These are phyloP conservation scores for Ametastegia equiseti DNA, from an alignment of 2,888 invertebrate genomes.

Conservation along the genomic window DNA sequence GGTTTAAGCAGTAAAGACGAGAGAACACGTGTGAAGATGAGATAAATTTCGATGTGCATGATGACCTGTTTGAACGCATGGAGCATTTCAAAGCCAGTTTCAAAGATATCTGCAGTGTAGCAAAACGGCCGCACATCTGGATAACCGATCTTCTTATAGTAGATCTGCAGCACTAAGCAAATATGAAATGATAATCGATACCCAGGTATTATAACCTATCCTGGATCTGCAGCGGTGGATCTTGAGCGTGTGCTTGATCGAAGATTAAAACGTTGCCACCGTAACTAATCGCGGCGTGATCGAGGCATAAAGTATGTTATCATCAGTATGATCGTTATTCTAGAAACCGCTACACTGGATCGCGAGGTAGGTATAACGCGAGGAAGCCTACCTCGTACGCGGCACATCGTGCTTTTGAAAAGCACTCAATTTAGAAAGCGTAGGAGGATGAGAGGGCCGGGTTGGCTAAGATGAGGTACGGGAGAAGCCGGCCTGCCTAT, in stretches of 20 bases:
- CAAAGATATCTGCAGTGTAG: background rate
- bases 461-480: constrained; percentile 40
- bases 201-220: background rate
- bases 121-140: background rate
- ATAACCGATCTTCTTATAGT: background rate
- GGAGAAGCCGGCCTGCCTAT: constrained; percentile 48
- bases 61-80: background rate
- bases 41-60: background rate
- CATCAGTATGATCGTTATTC: constrained; percentile 4
- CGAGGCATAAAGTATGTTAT: constrained; percentile 25
- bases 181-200: constrained; percentile 10
- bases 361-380: background rate
- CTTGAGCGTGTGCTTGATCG: constrained; percentile 29
- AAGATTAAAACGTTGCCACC: constrained; percentile 22
- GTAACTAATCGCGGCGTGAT: constrained; percentile 1
- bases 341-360: background rate
- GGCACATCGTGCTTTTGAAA: constrained; percentile 60
- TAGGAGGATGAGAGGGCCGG: constrained; percentile 50
- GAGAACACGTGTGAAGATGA: too few species aligned
- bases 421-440: constrained; percentile 69
- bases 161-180: background rate
- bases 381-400: constrained; percentile 41
- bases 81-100: background rate
- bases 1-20: too few species aligned
- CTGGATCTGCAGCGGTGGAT: constrained; percentile 1